These are phyloP conservation scores for Horisme vitalbata DNA, from an alignment of 2,888 invertebrate genomes.

Conservation along the genomic window DNA sequence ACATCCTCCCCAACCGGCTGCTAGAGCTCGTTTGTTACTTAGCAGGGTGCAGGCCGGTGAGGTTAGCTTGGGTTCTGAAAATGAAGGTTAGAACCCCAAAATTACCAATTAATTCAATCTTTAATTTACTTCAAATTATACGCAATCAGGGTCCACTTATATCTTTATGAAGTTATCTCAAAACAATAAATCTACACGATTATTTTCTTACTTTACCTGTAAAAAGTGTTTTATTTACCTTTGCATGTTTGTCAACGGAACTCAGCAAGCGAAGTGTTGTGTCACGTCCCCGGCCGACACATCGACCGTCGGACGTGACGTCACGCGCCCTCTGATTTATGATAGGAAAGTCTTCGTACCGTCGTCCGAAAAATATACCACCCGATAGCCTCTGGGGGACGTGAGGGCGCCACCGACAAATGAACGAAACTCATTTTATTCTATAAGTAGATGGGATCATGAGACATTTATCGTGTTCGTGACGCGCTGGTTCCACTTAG, in stretches of 20 bases:
- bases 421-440: constrained; percentile 65
- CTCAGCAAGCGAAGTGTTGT: constrained; percentile 52
- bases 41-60: too few species aligned
- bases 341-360: constrained; percentile 60
- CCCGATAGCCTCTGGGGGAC: constrained; percentile 65
- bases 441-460: constrained; percentile 53
- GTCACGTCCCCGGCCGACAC: constrained; percentile 66
- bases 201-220: too few species aligned
- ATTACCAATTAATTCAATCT: too few species aligned
- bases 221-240: constrained; percentile 12
- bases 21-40: too few species aligned
- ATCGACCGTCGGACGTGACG: constrained; percentile 64
- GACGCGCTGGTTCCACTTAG: constrained; percentile 25
- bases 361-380: constrained; percentile 60
- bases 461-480: constrained; percentile 49
- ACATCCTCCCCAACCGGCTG: too few species aligned
- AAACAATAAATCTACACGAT: too few species aligned
- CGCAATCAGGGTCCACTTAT: too few species aligned
- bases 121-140: too few species aligned
- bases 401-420: constrained; percentile 55
- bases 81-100: too few species aligned
- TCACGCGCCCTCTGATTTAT: constrained; percentile 74
- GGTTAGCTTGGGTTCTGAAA: too few species aligned
- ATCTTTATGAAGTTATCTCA: too few species aligned
- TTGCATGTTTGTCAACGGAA: constrained; percentile 28